Percentiles rank a stretch among this genome's conserved stretches.
These are phyloP conservation scores for Otis tarda DNA, from an alignment of 2,113 vertebrate species.

Conservation along the genomic window DNA sequence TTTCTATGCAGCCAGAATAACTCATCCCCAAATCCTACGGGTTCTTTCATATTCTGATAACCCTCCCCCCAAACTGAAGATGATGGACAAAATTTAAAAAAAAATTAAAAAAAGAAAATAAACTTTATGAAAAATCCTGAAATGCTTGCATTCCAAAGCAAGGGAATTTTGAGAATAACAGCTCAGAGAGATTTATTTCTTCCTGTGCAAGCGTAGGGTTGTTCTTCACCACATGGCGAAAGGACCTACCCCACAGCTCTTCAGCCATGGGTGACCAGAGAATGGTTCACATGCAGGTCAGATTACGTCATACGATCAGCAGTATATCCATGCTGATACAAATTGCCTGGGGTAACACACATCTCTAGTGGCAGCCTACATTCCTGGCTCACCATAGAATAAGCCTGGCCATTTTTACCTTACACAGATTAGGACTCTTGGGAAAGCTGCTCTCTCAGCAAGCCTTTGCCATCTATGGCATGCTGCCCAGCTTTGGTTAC, in stretches of 20 bases:
- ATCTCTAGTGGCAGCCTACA: not conserved
- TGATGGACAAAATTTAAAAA: not conserved
- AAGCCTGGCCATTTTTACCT: not conserved
- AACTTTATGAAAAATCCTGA: not conserved
- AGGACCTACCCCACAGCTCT: not conserved
- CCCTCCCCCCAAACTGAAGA: fast-evolving
- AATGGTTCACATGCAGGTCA: not conserved
- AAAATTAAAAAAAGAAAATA: not conserved
- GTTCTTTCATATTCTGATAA: not conserved
- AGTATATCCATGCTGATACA: not conserved
- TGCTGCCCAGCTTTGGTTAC: not conserved
- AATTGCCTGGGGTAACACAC: not conserved
- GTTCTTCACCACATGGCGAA: not conserved
- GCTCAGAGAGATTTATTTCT: not conserved
- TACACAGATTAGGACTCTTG: not conserved
- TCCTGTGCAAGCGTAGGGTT: not conserved
- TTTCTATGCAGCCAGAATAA: not conserved
- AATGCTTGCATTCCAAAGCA: not conserved
- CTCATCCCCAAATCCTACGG: not conserved
- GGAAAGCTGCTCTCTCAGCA: not conserved
- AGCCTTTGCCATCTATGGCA: not conserved
- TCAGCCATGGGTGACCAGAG: not conserved
- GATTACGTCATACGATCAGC: not conserved
- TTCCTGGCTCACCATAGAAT: not conserved
- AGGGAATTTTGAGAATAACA: not conserved